Evolutionary conservation across 2,888 invertebrate species (phyloP), one percentile per base, ranked within the genome.

Genomic region (Eristalinus aeneus): DNA sequence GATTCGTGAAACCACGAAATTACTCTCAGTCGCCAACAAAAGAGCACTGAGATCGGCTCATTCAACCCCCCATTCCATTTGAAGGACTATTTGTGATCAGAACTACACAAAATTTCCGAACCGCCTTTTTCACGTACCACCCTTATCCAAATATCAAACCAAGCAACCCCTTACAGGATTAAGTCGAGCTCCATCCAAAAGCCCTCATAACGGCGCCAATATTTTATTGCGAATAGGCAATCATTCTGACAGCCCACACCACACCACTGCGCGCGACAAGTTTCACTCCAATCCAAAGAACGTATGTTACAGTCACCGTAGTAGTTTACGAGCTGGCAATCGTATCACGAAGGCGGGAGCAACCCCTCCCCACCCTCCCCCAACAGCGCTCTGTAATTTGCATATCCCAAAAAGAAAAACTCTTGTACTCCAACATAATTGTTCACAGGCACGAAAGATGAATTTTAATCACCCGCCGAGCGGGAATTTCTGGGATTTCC

Each of bases 381-480:
- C 27, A 27, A 27, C 2, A n/a, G 32, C 63, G 68, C 34, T 34
- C 54, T 53, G 39, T 22, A 68, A 32, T 83, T 68, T 68, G 46
- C 73, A 73, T 72, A 67, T 27, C 10, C 11, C 23, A 53, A 56
- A 34, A 80, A 20, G 32, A 34, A 60, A 60, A 58, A 64, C n/a
- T 23, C 11, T n/a, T 39, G 23, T 54, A 31, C 60, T 31, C 22
- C 39, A 60, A 61, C 69, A 71, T 85, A 80, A 85, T 85, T 85
- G 80, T 68, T 67, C 10, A 16, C 68, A 63, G 53, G 71, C 84
- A 85, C 72, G 84, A 80, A 76, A 11, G 71, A 58, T 67, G 20
- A 63, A 67, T 68, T 80, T 76, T 68, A 80, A 75, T 74, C 69
- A 74, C 32, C 61, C 54, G 34, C 32, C 61, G 8, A 46, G n/a